A percentile compares a stretch with the other conserved stretches of the same genome.
Evolutionary conservation across 1,140 invertebrate genomes (phyloP).

Genomic region (Globodera ellingtonae): DNA sequence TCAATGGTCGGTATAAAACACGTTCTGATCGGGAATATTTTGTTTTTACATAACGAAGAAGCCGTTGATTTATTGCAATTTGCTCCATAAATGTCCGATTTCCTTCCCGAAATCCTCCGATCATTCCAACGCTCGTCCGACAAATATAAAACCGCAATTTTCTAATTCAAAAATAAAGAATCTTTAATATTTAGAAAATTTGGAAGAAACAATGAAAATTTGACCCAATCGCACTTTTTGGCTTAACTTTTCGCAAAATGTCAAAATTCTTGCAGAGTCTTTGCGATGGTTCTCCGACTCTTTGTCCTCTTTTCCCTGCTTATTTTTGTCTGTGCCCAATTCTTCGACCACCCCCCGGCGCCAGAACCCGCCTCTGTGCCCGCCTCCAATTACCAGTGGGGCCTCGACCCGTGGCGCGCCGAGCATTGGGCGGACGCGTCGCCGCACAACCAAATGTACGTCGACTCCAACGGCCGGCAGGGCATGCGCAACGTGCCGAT

Average conservation of each 20-base stretch:
- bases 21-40: neutral
- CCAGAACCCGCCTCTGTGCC: neutral
- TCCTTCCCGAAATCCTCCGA: neutral
- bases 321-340: neutral
- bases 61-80: neutral
- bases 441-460: constrained; percentile 7
- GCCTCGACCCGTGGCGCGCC: neutral
- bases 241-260: too few relatives aligned
- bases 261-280: too few relatives aligned
- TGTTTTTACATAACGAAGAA: neutral
- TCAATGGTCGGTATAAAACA: neutral
- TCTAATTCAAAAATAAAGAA: too few relatives aligned
- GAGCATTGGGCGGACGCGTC: constrained; percentile 8
- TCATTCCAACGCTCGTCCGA: neutral
- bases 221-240: too few relatives aligned
- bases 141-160: too few relatives aligned
- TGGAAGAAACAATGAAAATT: too few relatives aligned
- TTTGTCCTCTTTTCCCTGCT: neutral
- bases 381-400: neutral
- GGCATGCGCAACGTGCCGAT: neutral
- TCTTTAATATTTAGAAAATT: too few relatives aligned
- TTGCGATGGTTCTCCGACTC: neutral
- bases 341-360: neutral
- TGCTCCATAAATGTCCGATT: neutral
- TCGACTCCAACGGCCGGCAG: neutral